Base-by-base conservation (phyloP, 2,888 invertebrate species). In the Leucophenga maculata region DNA sequence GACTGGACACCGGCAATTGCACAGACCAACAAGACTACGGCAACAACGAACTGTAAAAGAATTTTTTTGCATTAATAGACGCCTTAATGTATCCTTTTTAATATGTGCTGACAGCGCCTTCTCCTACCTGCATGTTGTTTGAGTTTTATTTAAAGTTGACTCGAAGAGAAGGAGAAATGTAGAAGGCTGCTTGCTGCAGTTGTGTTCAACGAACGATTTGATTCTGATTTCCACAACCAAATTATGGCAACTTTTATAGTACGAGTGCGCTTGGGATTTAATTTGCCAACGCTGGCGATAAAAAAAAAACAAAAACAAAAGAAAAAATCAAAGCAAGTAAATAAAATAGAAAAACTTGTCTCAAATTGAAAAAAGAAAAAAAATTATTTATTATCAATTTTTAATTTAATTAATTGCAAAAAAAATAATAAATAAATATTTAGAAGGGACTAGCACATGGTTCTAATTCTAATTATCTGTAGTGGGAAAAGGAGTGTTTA, bases 51-150 rank as follows among this genome's bases (percentile, higher is more conserved):
- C 86, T 86, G 73, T 0, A 81, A 78, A 52, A 22, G 20, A 9
- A 46, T 57, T 31, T n/a, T 55, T 44, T 22, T 22, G 11, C 1
- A 9, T 16, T 67, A 14, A 20, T 22, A 31, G 31, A 26, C 20
- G 39, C 44, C 60, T 62, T 39, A 16, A 8, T 11, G 57, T 48
- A 32, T 52, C 22, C 46, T 4, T 16, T 16, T 20, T 32, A 6
- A 26, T 2, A 26, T 26, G 26, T 26, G n/a, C n/a, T n/a, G n/a
- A n/a, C n/a, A n/a, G n/a, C n/a, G n/a, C n/a, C n/a, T n/a, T n/a
- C n/a, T n/a, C n/a, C n/a, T n/a, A 87, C 87, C 87, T 87, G 88
- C 87, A 87, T 87, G 87, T 86, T 88, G 85, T 78, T 70, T 75
- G 50, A 71, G 71, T 76, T 75, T 72, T 77, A 75, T 75, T 75